Percentiles rank a stretch among this genome's conserved stretches.
These are phyloP conservation scores for Patella depressa DNA, from an alignment of 2,888 invertebrate species.

Conservation along the genomic window DNA sequence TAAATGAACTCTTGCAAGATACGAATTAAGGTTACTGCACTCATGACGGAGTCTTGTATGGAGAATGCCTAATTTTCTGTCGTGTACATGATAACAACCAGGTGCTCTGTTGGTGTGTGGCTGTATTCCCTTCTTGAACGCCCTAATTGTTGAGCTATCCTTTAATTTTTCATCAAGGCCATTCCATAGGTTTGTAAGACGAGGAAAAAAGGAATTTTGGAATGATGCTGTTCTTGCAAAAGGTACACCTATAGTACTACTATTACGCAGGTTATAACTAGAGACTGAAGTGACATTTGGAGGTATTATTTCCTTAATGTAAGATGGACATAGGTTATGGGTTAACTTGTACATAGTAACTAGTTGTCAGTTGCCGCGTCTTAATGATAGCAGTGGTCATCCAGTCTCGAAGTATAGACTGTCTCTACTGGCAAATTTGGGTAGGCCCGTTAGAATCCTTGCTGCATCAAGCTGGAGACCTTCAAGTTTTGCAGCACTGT, in stretches of 20 bases:
- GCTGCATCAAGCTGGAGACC: background rate
- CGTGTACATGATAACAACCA: too few relatives aligned
- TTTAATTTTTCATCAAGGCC: too few relatives aligned
- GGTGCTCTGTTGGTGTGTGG: too few relatives aligned
- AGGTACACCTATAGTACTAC: background rate
- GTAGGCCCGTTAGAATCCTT: background rate
- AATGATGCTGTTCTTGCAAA: background rate
- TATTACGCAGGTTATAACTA: background rate
- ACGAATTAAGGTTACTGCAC: background rate
- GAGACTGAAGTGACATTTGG: background rate
- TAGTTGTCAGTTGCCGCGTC: background rate
- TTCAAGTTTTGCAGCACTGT: background rate
- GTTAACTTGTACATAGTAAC: background rate
- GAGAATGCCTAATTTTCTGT: too few relatives aligned
- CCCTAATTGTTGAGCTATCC: too few relatives aligned
- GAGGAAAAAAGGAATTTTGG: background rate
- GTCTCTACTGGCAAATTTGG: background rate
- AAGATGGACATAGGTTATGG: background rate
- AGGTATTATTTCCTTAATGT: background rate
- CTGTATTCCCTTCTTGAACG: too few relatives aligned
- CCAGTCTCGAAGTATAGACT: background rate
- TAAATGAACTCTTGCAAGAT: constrained; percentile 3
- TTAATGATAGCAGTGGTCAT: background rate
- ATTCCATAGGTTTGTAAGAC: too few relatives aligned
- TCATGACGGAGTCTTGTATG: too few relatives aligned